A percentile compares a stretch with the other conserved stretches of the same genome.
These are phyloP conservation scores for Phrynocephalus forsythii DNA, from an alignment of 2,797 vertebrate genomes.

Conservation along the genomic window DNA sequence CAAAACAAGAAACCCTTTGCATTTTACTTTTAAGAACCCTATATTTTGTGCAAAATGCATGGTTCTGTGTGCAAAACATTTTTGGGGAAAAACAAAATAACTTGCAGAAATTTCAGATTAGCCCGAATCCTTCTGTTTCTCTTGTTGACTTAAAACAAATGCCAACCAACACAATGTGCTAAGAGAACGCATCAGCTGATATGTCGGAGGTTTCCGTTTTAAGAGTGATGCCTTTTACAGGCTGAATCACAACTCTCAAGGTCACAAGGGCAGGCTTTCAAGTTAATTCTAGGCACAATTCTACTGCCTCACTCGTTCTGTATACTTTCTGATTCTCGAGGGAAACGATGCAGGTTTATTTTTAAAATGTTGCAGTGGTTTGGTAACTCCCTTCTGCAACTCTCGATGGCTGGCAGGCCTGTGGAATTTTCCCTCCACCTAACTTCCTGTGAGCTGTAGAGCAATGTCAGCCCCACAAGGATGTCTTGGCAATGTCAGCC, in stretches of 20 bases:
- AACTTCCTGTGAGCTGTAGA: not conserved
- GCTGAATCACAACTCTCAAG: not conserved
- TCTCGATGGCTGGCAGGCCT: not conserved
- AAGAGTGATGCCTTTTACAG: not conserved
- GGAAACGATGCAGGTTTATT: not conserved
- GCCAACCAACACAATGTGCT: no score
- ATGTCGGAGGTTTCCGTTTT: not conserved
- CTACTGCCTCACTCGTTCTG: not conserved
- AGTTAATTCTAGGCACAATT: not conserved
- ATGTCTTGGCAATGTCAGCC: not conserved
- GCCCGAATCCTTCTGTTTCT: no score
- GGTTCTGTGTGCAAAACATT: no score
- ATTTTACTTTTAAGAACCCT: no score
- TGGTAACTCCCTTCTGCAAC: not conserved
- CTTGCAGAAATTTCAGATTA: no score
- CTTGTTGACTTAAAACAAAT: no score
- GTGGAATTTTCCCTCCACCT: not conserved
- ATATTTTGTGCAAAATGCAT: no score
- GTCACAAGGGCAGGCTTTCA: not conserved
- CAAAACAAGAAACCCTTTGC: no score
- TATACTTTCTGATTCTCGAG: not conserved
- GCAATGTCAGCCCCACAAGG: not conserved
- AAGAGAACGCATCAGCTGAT: not conserved
- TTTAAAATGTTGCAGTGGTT: not conserved
- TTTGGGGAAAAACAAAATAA: no score